phyloP scores from a whole-genome alignment of 2,113 vertebrate genomes.

The Psophia crepitans region DNA sequence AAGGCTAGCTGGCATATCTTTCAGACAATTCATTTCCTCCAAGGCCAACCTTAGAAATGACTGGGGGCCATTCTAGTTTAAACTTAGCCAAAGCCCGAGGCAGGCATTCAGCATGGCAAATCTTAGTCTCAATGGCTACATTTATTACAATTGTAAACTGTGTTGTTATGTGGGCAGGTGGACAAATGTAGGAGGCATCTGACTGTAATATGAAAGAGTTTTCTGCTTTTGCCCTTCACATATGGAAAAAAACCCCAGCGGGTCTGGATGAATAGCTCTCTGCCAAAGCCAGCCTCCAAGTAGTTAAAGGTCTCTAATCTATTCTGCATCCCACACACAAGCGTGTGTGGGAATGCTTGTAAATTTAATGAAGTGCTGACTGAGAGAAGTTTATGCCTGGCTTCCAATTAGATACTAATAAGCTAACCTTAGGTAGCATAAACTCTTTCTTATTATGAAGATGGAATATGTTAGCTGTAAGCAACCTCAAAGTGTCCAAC shows the following conservation, averaged over 20 bases:
- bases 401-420: background rate
- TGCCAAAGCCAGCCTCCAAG: background rate
- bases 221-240: background rate
- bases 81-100: background rate
- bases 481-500: background rate
- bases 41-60: background rate
- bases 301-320: background rate
- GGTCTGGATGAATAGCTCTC: background rate
- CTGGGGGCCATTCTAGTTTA: background rate
- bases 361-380: slow-evolving; percentile 14
- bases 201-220: background rate
- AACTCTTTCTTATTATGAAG: background rate
- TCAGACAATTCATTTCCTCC: background rate
- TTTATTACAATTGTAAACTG: background rate
- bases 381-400: background rate
- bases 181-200: background rate
- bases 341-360: background rate
- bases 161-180: background rate
- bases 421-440: background rate
- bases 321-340: background rate
- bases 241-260: background rate
- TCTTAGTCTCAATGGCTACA: background rate
- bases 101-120: background rate
- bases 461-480: background rate
- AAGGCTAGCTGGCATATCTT: background rate